Evolutionary conservation across 2,888 invertebrate species (phyloP).

Genomic region (Silvanus unidentatus): DNA sequence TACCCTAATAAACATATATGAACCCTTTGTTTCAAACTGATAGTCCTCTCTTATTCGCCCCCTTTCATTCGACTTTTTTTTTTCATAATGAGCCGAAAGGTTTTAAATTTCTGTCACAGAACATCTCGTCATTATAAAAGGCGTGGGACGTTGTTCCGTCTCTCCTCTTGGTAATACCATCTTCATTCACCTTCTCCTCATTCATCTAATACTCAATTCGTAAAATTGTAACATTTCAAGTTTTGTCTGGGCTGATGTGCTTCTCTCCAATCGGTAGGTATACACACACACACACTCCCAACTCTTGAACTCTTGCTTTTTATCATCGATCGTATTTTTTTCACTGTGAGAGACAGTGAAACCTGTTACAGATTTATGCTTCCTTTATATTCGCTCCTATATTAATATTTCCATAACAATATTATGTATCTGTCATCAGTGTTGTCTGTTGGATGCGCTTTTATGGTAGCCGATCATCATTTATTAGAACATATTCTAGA

Average conservation of each 20-base stretch:
- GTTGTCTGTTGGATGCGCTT: slow-evolving; percentile 27
- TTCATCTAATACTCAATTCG: no score
- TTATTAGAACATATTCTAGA: slow-evolving; percentile 35
- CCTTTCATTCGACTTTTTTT: slow-evolving; percentile 25
- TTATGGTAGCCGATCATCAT: slow-evolving; percentile 34
- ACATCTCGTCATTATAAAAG: no score
- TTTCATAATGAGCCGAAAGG: slow-evolving; percentile 42
- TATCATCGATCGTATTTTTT: not conserved
- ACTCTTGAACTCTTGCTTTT: no score
- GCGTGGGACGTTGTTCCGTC: no score
- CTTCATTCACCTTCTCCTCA: no score
- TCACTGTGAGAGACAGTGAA: not conserved
- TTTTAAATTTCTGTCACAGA: slow-evolving; percentile 33
- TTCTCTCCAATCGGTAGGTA: no score
- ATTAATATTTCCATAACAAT: slow-evolving; percentile 48
- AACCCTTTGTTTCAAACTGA: slow-evolving; percentile 44
- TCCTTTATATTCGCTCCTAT: slow-evolving; percentile 40
- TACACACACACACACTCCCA: no score
- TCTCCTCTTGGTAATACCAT: no score
- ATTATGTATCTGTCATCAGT: slow-evolving; percentile 44
- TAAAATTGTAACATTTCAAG: no score
- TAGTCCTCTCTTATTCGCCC: no score
- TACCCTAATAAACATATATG: slow-evolving; percentile 45
- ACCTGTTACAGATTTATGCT: slow-evolving; percentile 36
- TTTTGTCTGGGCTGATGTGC: no score